A percentile compares a stretch with the other conserved stretches of the same genome.
Conservation (phyloP, 1,140 invertebrate genomes). For the Ceratitis capitata region DNA sequence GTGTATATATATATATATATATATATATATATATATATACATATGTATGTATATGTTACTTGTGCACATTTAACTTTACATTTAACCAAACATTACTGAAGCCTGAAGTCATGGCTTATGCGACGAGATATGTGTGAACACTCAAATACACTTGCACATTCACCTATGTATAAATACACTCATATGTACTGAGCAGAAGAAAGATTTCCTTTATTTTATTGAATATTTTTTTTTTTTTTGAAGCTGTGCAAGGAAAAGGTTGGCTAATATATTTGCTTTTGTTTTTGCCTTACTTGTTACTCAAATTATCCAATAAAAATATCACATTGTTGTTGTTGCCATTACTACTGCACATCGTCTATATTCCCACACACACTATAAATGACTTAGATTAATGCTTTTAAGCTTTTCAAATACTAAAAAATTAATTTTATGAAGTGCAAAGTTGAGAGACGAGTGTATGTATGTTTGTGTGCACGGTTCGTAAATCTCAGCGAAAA, state of each 20-base stretch:
- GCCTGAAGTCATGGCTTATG: no score
- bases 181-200: no score
- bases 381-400: background rate
- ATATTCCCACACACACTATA: background rate
- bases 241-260: conserved; percentile 3
- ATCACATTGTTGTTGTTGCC: background rate
- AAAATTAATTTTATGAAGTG: conserved; percentile 33
- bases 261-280: background rate
- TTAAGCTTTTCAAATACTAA: background rate
- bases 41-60: no score
- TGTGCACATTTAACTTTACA: no score
- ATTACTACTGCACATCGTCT: background rate
- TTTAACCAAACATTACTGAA: no score
- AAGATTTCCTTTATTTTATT: no score
- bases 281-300: background rate
- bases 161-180: no score
- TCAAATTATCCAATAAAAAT: background rate
- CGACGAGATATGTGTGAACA: no score
- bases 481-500: no score
- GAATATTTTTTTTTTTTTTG: background rate
- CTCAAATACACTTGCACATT: no score
- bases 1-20: background rate
- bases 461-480: background rate
- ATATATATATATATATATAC: background rate
- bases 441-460: background rate